Conservation (phyloP, 2,888 invertebrate genomes). For the Galerucella pusilla region DNA sequence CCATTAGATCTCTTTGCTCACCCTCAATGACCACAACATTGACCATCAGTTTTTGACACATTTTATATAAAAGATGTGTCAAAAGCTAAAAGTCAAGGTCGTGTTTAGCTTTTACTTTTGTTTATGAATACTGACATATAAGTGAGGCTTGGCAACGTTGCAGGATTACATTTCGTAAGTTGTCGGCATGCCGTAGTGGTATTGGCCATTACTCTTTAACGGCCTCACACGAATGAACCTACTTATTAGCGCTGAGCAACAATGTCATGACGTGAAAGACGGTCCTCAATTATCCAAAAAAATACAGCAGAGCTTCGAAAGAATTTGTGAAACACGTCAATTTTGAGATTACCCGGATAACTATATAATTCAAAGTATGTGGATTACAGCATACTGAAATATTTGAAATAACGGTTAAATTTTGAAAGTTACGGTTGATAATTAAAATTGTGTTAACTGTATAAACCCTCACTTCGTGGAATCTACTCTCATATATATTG, state of each 20-base stretch:
- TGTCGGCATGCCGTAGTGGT: not conserved
- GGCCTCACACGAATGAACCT: constrained; percentile 58
- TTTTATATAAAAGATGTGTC: too few species aligned
- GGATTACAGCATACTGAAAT: not conserved
- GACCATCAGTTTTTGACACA: too few species aligned
- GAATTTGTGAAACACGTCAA: constrained; percentile 7
- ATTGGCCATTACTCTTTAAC: constrained; percentile 57
- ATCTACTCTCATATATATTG: too few species aligned
- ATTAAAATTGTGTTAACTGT: too few species aligned
- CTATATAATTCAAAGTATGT: not conserved
- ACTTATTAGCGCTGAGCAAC: constrained; percentile 60
- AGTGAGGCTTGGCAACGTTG: not conserved
- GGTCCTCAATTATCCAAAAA: constrained; percentile 43
- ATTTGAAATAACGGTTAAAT: constrained; percentile 1
- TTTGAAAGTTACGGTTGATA: not conserved
- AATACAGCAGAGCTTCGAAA: constrained; percentile 19
- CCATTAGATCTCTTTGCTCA: too few species aligned
- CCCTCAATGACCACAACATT: too few species aligned
- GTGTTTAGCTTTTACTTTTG: not conserved
- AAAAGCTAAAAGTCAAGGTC: too few species aligned
- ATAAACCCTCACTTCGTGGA: too few species aligned
- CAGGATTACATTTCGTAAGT: constrained; percentile 47
- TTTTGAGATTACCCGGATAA: constrained; percentile 5
- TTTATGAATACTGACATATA: not conserved
- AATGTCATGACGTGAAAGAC: constrained; percentile 56